These are phyloP conservation scores for Ochlodes sylvanus DNA, from an alignment of 2,888 invertebrate genomes.

Conservation along the genomic window DNA sequence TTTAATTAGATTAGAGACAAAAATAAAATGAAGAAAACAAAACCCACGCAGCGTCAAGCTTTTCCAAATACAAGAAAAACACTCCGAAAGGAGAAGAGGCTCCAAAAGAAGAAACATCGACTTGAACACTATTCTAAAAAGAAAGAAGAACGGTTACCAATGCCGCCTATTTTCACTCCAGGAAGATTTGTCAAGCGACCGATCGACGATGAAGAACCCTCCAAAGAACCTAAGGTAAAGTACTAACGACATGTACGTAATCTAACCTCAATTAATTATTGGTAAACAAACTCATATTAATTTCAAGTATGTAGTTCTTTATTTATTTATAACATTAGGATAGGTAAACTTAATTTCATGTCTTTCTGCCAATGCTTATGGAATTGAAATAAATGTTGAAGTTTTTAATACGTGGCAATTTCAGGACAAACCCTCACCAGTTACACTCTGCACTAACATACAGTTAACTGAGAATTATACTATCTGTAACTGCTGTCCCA, in stretches of 20 bases:
- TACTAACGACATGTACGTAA: neutral
- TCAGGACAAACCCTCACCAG: no score
- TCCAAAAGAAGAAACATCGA: conserved; percentile 87
- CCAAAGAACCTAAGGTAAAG: conserved; percentile 54
- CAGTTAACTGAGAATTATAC: no score
- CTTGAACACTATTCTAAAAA: conserved; percentile 74
- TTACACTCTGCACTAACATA: no score
- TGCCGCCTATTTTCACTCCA: conserved; percentile 50
- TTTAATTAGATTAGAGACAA: no score
- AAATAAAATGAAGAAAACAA: conserved; percentile 64
- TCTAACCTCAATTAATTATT: neutral
- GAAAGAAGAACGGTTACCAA: conserved; percentile 55
- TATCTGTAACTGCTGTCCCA: no score
- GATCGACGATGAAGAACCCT: conserved; percentile 49
- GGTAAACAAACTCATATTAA: neutral
- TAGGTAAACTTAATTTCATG: no score
- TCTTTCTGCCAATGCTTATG: no score
- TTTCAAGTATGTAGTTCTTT: no score
- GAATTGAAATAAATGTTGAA: no score
- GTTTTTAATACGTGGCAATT: no score
- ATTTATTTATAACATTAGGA: no score
- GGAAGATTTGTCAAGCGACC: conserved; percentile 73
- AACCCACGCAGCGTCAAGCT: conserved; percentile 52
- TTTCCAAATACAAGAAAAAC: conserved; percentile 86
- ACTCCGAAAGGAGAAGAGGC: conserved; percentile 88